phyloP scores from a whole-genome alignment of 2,797 vertebrate species.

The Okamejei kenojei region DNA sequence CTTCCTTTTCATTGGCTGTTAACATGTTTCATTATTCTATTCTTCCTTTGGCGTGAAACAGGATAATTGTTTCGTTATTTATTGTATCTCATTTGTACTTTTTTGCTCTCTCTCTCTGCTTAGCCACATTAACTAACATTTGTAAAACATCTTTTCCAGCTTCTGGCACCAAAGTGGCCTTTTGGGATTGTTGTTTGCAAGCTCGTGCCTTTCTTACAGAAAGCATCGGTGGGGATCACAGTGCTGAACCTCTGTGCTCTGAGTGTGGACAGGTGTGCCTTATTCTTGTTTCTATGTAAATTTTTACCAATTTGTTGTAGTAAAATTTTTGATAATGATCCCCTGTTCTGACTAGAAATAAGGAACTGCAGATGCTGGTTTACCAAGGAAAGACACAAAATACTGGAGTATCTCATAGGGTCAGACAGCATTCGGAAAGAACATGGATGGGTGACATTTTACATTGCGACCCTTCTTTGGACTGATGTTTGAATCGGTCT shows the following conservation, averaged over 20 bases:
- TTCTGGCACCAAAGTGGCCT: constrained; percentile 71
- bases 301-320: too few species aligned
- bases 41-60: background rate
- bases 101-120: background rate
- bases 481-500: too few species aligned
- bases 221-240: constrained; percentile 93
- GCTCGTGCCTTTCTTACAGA: constrained; percentile 89
- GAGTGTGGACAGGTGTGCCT: constrained; percentile 88
- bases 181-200: constrained; percentile 81
- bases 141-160: constrained; percentile 56
- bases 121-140: background rate
- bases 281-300: background rate
- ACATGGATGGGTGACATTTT: too few species aligned
- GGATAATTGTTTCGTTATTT: background rate
- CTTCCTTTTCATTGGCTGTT: background rate
- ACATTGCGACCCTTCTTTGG: too few species aligned
- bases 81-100: background rate
- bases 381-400: too few species aligned
- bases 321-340: too few species aligned
- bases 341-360: background rate
- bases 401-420: too few species aligned
- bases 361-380: too few species aligned
- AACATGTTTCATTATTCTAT: background rate
- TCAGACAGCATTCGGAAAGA: too few species aligned
- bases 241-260: constrained; percentile 93